Conservation (phyloP, 2,797 vertebrate genomes). For the Adrianichthys oophorus region DNA sequence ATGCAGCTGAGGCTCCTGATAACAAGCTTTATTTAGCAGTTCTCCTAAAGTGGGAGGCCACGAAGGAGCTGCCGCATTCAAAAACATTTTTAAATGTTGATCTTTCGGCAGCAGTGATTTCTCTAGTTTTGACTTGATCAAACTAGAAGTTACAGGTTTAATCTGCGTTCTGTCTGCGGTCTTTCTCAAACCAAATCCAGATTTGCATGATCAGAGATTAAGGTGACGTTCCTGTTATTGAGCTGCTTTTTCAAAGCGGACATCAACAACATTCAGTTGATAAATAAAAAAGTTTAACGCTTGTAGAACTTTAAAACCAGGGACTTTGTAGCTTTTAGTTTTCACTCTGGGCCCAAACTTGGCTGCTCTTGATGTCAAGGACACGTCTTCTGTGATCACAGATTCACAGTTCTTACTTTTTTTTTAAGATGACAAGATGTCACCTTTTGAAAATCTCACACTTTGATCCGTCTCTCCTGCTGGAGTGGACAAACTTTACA, state of each 20-base stretch:
- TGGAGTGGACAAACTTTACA: slow-evolving; percentile 15
- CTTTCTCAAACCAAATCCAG: slow-evolving; percentile 3
- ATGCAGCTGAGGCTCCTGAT: slow-evolving; percentile 37
- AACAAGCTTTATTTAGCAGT: slow-evolving; percentile 45
- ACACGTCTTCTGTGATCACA: slow-evolving; percentile 32
- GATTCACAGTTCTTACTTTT: slow-evolving; percentile 22
- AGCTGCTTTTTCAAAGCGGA: slow-evolving; percentile 3
- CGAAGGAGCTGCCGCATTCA: slow-evolving; percentile 30
- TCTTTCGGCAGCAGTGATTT: slow-evolving; percentile 12
- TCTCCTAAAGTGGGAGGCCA: slow-evolving; percentile 13
- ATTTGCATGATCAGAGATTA: slow-evolving; percentile 2
- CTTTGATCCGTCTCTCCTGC: slow-evolving; percentile 27
- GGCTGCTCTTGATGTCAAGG: slow-evolving; percentile 15
- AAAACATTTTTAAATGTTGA: slow-evolving; percentile 35
- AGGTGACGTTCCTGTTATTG: slow-evolving; percentile 12
- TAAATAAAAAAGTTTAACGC: too few species aligned
- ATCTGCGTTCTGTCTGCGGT: slow-evolving; percentile 4
- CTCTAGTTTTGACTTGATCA: slow-evolving; percentile 24
- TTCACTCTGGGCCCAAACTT: slow-evolving; percentile 10
- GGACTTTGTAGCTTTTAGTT: slow-evolving; percentile 30
- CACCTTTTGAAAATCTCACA: slow-evolving; percentile 30
- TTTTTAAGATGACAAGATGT: slow-evolving; percentile 20
- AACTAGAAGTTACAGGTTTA: slow-evolving; percentile 32
- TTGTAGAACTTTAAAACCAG: background rate
- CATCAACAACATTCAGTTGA: too few species aligned